A percentile compares a stretch with the other conserved stretches of the same genome.
phyloP scores from a whole-genome alignment of 2,888 invertebrate genomes.

The Drosophila kuntzei region DNA sequence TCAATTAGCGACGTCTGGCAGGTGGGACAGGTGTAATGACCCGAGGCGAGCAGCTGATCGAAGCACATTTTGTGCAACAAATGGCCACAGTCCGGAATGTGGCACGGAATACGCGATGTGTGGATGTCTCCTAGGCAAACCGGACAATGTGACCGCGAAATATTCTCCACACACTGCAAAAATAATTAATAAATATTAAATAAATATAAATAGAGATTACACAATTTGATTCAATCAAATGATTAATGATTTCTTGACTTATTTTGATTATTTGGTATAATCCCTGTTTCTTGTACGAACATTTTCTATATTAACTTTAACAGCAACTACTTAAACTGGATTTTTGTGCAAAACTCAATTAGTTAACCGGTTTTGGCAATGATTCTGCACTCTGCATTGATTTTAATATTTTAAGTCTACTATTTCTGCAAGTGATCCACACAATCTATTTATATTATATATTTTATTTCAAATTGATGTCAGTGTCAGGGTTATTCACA shows the following conservation, averaged over 20 bases:
- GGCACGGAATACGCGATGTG: constrained; percentile 94
- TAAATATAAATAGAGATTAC: constrained; percentile 27
- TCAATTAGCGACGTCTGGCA: constrained; percentile 95
- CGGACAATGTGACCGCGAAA: constrained; percentile 94
- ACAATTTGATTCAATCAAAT: constrained; percentile 13
- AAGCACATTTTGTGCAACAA: constrained; percentile 94
- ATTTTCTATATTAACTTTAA: constrained; percentile 23
- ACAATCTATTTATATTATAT: constrained; percentile 37
- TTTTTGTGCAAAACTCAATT: constrained; percentile 21
- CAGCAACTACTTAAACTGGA: constrained; percentile 40
- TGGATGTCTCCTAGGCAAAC: constrained; percentile 96
- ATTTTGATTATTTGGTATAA: background rate
- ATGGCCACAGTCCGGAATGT: constrained; percentile 96
- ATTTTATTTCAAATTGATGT: constrained; percentile 4
- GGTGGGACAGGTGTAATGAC: constrained; percentile 95
- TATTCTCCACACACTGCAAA: constrained; percentile 94
- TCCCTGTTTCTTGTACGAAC: constrained; percentile 19
- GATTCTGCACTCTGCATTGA: constrained; percentile 36
- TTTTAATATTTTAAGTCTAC: constrained; percentile 21
- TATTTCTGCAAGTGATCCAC: constrained; percentile 20
- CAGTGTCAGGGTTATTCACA: constrained; percentile 36
- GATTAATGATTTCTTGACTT: constrained; percentile 16
- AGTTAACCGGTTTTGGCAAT: constrained; percentile 33
- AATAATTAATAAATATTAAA: constrained; percentile 44
- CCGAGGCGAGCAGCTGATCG: constrained; percentile 89